Conservation (phyloP, 1,140 invertebrate genomes). For the Camponotus vicinus region DNA sequence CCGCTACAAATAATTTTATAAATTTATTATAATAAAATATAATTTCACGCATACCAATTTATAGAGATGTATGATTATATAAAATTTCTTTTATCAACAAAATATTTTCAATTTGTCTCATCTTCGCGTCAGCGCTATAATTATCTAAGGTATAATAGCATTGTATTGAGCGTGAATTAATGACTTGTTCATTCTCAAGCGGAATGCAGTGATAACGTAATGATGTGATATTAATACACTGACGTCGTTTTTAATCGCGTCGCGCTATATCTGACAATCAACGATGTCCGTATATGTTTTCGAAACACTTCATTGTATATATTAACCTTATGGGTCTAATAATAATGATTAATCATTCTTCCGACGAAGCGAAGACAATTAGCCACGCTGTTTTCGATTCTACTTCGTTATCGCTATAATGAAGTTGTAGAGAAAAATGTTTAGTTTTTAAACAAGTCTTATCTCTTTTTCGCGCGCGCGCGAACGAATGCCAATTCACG, state of each 20-base stretch:
- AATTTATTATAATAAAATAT: too few species aligned
- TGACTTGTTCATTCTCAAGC: background rate
- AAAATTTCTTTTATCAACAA: background rate
- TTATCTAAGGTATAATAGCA: background rate
- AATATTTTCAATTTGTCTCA: too few species aligned
- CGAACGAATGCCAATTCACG: slow-evolving; percentile 11
- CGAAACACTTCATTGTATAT: slow-evolving; percentile 29
- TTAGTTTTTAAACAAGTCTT: slow-evolving; percentile 8
- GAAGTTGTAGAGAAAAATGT: slow-evolving; percentile 1
- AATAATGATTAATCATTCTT: slow-evolving; percentile 39
- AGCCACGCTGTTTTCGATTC: slow-evolving; percentile 29
- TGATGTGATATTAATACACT: slow-evolving; percentile 3
- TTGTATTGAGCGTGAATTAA: slow-evolving; percentile 29
- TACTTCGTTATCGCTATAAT: slow-evolving; percentile 28
- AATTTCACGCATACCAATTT: background rate
- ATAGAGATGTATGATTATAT: background rate
- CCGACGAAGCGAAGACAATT: slow-evolving; percentile 18
- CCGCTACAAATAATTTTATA: slow-evolving; percentile 11
- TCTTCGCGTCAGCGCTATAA: slow-evolving; percentile 18
- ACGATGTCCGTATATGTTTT: slow-evolving; percentile 10
- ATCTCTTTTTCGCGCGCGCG: background rate
- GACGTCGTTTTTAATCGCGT: slow-evolving; percentile 18
- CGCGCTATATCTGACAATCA: background rate
- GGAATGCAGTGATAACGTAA: slow-evolving; percentile 49
- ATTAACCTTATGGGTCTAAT: slow-evolving; percentile 17